Evolutionary conservation across 2,888 invertebrate species (phyloP).

Genomic region (Drosophila robusta): DNA sequence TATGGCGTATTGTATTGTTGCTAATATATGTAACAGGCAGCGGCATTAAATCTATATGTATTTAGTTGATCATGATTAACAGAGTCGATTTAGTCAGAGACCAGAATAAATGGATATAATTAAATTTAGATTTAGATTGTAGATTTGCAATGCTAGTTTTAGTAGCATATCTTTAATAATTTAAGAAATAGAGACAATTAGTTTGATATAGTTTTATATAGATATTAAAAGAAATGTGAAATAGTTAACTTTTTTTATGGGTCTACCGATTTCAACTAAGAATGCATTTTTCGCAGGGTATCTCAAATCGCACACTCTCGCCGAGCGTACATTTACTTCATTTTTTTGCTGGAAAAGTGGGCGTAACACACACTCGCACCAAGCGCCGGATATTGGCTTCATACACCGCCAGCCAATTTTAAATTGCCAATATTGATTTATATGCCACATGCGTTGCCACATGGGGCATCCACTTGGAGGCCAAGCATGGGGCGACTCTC

Average conservation of each 20-base stretch:
- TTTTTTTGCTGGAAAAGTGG: conserved; percentile 30
- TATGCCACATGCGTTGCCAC: conserved; percentile 73
- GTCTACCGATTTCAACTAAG: too few relatives aligned
- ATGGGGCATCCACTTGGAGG: conserved; percentile 63
- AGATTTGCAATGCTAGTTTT: neutral
- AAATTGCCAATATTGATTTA: conserved; percentile 81
- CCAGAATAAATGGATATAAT: too few relatives aligned
- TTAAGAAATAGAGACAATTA: too few relatives aligned
- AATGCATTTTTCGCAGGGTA: neutral
- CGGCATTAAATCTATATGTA: too few relatives aligned
- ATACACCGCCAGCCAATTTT: conserved; percentile 80
- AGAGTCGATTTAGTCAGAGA: too few relatives aligned
- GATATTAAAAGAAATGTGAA: too few relatives aligned
- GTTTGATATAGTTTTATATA: too few relatives aligned
- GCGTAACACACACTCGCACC: conserved; percentile 53
- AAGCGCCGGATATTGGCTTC: conserved; percentile 76
- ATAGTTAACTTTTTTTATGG: too few relatives aligned
- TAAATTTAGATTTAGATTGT: too few relatives aligned
- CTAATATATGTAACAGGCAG: too few relatives aligned
- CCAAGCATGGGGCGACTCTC: conserved; percentile 49
- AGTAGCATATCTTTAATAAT: too few relatives aligned
- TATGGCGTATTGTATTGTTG: neutral
- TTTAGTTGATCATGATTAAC: too few relatives aligned
- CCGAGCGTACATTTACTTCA: neutral
- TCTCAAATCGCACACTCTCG: neutral